Evolutionary conservation across 2,113 vertebrate species (phyloP).

Genomic region (Tonatia bakeri): DNA sequence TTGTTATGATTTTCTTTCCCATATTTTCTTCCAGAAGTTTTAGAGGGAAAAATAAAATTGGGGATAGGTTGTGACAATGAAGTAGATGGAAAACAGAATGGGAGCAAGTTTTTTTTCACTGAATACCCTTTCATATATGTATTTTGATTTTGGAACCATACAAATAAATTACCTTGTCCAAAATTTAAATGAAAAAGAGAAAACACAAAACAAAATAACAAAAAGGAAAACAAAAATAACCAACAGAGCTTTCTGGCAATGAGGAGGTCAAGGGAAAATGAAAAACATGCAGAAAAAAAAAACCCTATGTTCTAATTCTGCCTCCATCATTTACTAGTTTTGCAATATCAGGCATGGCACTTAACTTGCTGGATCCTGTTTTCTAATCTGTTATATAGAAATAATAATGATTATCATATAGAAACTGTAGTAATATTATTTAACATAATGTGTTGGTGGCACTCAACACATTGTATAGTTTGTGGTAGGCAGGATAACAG

Average conservation of each 20-base stretch:
- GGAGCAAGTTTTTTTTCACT: background rate
- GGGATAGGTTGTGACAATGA: background rate
- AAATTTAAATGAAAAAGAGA: conserved; percentile 12
- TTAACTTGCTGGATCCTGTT: background rate
- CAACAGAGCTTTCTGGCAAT: background rate
- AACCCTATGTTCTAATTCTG: background rate
- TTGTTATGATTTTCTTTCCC: background rate
- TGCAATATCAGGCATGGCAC: background rate
- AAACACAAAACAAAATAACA: background rate
- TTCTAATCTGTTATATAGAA: background rate
- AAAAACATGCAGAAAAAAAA: background rate
- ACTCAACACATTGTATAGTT: background rate
- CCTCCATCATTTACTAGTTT: background rate
- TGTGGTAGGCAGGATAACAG: background rate
- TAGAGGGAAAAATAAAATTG: background rate
- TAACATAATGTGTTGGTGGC: background rate
- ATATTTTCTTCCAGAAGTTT: conserved; percentile 35
- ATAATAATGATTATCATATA: background rate
- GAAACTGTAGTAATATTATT: background rate
- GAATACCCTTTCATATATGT: background rate
- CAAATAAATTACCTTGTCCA: conserved; percentile 18
- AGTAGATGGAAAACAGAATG: background rate
- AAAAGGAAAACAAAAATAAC: background rate
- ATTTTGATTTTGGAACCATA: conserved; percentile 19
- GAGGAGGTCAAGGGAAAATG: background rate